Conservation (phyloP, 2,113 vertebrate genomes). For the Anguilla japonica region DNA sequence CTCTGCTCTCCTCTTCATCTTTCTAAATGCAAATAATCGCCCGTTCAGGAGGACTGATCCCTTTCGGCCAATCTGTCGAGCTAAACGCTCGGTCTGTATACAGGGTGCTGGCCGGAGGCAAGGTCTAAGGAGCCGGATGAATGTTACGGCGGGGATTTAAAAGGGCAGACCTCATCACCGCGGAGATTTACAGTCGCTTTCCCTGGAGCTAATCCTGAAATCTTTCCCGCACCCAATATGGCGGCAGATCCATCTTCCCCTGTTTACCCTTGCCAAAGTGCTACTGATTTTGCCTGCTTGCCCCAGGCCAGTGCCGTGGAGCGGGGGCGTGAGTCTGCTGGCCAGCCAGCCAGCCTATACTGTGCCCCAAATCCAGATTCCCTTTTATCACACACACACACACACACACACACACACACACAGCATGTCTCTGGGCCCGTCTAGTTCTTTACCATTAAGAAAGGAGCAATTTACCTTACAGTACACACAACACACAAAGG, state of each 20-base stretch:
- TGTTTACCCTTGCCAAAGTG: conserved; percentile 60
- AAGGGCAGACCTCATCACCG: conserved; percentile 69
- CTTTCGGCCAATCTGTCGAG: conserved; percentile 75
- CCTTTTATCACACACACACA: too few relatives aligned
- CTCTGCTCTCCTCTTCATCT: conserved; percentile 74
- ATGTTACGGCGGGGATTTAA: conserved; percentile 76
- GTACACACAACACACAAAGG: not conserved
- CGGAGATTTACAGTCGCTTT: conserved; percentile 66
- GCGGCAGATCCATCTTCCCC: conserved; percentile 56
- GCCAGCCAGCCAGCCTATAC: not conserved
- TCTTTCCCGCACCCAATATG: conserved; percentile 52
- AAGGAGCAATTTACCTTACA: too few relatives aligned
- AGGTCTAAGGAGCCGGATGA: conserved; percentile 67
- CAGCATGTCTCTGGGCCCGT: not conserved
- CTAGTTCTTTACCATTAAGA: not conserved
- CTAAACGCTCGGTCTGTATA: conserved; percentile 78
- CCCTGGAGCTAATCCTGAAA: conserved; percentile 60
- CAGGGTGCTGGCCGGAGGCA: conserved; percentile 66
- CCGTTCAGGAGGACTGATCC: conserved; percentile 72
- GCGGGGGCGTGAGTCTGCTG: not conserved
- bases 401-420: too few relatives aligned
- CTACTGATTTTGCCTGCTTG: not conserved
- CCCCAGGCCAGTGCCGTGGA: not conserved
- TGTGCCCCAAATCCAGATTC: too few relatives aligned
- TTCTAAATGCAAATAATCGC: conserved; percentile 85